These are phyloP conservation scores for Hemibagrus wyckioides DNA, from an alignment of 2,113 vertebrate genomes.

Conservation along the genomic window DNA sequence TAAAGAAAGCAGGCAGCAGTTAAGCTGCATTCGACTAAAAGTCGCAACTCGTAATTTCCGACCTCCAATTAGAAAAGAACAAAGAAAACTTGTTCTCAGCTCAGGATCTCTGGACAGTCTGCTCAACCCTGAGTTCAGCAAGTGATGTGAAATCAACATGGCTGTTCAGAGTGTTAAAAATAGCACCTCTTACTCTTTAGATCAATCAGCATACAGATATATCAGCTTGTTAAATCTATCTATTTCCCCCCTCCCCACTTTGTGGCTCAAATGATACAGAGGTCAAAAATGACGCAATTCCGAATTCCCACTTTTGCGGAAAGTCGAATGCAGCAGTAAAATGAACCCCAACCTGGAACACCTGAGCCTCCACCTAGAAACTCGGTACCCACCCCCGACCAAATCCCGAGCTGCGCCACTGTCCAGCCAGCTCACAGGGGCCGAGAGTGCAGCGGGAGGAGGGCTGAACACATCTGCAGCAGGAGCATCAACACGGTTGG, in stretches of 20 bases:
- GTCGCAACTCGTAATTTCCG: neutral
- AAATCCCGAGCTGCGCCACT: conserved; percentile 88
- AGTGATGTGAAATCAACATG: neutral
- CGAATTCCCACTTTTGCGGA: neutral
- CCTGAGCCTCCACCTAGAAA: conserved; percentile 9
- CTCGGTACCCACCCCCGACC: conserved; percentile 92
- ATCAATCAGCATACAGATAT: neutral
- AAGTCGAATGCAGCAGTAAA: conserved; percentile 8
- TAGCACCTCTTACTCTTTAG: neutral
- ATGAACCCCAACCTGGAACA: neutral
- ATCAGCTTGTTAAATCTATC: neutral
- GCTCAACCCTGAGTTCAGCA: neutral
- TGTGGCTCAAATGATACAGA: neutral
- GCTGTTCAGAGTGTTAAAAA: neutral
- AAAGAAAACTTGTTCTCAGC: neutral
- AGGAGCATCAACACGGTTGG: conserved; percentile 22
- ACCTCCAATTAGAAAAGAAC: neutral
- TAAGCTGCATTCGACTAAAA: neutral
- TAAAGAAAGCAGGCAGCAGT: neutral
- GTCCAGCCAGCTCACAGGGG: conserved; percentile 86
- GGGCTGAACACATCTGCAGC: conserved; percentile 85
- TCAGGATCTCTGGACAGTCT: neutral
- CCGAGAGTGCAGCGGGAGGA: conserved; percentile 80
- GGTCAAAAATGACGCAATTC: neutral
- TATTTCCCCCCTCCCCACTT: too few species aligned